A percentile compares a stretch with the other conserved stretches of the same genome.
Evolutionary conservation across 2,797 vertebrate species (phyloP).

Genomic region (Neosilurus hyrtlii): DNA sequence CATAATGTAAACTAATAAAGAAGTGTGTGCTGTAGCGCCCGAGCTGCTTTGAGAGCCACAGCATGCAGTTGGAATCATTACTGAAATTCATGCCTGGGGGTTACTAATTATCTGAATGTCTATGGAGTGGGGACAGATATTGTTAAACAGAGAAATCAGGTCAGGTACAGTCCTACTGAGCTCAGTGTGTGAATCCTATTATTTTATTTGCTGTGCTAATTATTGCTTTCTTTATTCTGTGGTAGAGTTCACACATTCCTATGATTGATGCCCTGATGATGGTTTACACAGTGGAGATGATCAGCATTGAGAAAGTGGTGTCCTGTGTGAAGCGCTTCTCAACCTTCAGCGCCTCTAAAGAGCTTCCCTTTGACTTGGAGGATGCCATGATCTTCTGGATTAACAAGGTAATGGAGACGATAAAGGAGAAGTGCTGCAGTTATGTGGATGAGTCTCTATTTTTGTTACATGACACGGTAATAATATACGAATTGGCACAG

Average conservation of each 20-base stretch:
- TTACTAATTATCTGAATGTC: too few species aligned
- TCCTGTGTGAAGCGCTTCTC: constrained; percentile 95
- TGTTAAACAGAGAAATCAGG: too few species aligned
- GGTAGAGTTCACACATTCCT: constrained; percentile 91
- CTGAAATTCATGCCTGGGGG: too few species aligned
- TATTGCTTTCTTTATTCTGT: constrained; percentile 31
- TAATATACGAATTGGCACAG: too few species aligned
- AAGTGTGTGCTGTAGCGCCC: too few species aligned
- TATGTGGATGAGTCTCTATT: background rate
- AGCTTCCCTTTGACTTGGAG: constrained; percentile 95
- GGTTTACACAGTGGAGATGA: constrained; percentile 98
- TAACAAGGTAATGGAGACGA: constrained; percentile 83
- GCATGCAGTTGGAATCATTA: too few species aligned
- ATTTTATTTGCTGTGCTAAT: background rate
- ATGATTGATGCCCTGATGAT: constrained; percentile 99
- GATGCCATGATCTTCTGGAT: constrained; percentile 99
- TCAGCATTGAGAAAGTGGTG: constrained; percentile 98
- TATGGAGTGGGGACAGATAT: too few species aligned
- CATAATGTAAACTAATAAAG: too few species aligned
- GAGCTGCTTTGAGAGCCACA: too few species aligned
- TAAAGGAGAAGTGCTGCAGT: background rate
- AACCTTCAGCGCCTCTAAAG: constrained; percentile 96
- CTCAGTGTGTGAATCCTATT: background rate
- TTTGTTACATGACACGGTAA: background rate
- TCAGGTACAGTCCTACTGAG: background rate